Conservation (phyloP, 2,113 vertebrate genomes). For the Cygnus atratus region DNA sequence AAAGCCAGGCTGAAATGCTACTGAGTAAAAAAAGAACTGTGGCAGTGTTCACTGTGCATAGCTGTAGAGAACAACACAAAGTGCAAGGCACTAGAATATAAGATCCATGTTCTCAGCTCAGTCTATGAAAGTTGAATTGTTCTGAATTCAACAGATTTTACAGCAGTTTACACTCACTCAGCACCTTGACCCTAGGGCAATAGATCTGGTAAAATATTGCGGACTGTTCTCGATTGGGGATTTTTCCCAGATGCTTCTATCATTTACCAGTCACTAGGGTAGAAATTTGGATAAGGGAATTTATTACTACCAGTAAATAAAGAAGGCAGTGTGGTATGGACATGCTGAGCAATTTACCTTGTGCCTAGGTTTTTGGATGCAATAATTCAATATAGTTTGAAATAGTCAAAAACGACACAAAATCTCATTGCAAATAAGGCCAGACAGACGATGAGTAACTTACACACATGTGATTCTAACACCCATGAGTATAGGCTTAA, state of each 20-base stretch:
- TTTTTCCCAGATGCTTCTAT: background rate
- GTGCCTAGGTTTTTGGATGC: background rate
- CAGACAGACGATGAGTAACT: background rate
- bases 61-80: background rate
- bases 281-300: background rate
- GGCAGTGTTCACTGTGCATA: background rate
- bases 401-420: background rate
- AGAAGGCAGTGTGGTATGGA: background rate
- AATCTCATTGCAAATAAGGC: background rate
- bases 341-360: background rate
- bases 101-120: background rate
- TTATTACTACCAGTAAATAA: background rate
- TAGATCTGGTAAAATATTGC: background rate
- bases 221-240: background rate
- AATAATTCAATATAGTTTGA: background rate
- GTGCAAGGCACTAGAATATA: background rate
- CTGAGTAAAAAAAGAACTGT: background rate
- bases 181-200: background rate
- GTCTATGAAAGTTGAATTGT: background rate
- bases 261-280: background rate
- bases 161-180: background rate
- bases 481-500: background rate
- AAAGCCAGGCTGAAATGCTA: background rate
- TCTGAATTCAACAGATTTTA: background rate
- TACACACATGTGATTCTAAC: background rate